Evolutionary conservation across 2,113 vertebrate genomes (phyloP).

Genomic region (Sceloporus undulatus): DNA sequence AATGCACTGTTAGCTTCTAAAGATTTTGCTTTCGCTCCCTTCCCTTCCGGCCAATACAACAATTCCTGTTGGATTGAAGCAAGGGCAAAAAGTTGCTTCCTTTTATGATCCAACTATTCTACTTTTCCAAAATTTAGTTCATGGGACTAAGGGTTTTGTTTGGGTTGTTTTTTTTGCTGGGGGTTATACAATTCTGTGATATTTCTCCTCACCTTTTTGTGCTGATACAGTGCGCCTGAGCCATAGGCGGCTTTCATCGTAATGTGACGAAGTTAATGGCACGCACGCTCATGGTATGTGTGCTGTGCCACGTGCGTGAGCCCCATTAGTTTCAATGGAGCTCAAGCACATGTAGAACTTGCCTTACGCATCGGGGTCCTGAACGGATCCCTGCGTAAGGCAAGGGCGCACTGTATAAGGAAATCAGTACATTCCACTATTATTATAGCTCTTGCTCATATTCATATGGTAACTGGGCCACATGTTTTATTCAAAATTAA

Average conservation of each 20-base stretch:
- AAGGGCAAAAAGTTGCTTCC: not conserved
- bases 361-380: too few relatives aligned
- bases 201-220: not conserved
- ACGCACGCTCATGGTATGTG: too few relatives aligned
- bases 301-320: too few relatives aligned
- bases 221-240: not conserved
- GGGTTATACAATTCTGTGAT: not conserved
- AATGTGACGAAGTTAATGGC: too few relatives aligned
- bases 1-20: not conserved
- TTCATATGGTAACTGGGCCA: not conserved
- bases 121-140: not conserved
- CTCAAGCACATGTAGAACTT: too few relatives aligned
- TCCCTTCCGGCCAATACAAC: not conserved
- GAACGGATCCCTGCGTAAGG: too few relatives aligned
- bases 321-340: too few relatives aligned
- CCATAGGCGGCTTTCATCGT: too few relatives aligned
- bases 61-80: not conserved
- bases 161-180: not conserved
- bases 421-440: not conserved
- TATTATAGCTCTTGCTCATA: not conserved
- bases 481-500: slow-evolving; percentile 19
- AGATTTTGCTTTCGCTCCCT: not conserved
- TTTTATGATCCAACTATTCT: not conserved
- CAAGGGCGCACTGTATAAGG: not conserved
- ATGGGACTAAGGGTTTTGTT: not conserved